Evolutionary conservation across 2,888 invertebrate genomes (phyloP), one percentile per base, ranked within the genome.

Genomic region (Eristalis pertinax): DNA sequence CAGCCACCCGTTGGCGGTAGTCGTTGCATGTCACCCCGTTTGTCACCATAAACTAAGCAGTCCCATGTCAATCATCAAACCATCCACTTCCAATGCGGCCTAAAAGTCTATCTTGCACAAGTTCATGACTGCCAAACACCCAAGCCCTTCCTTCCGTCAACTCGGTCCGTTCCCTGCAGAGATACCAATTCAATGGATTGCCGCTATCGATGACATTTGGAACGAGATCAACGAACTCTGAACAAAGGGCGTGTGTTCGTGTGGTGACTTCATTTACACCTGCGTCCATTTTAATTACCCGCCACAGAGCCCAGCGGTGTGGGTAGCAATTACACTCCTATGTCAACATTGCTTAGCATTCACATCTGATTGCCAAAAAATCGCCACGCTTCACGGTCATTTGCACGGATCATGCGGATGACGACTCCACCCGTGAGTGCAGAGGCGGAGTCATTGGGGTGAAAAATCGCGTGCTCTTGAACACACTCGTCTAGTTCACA

Each of bases 301-400:
- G n/a, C 50, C 50, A 19, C 19, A 50, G 8, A n/a, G n/a, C n/a
- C 8, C 19, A 50, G 19, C 19, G 8, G 0, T 1, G 50, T 50
- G 19, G 50, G 19, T n/a, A 50, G 50, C 50, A 50, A 50, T 84
- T 79, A 65, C 84, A 76, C 29, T 64, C 24, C n/a, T 19, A n/a
- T 19, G 24, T 58, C 69, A 60, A 24, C 78, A 67, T 65, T 24
- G 22, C 35, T 26, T 15, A 26, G 22, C 35, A 26, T 69, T 65
- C 43, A 4, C 75, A 84, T 84, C 29, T 35, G 82, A 85, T 76
- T 81, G 82, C 77, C 82, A 73, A 82, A 81, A 79, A 85, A 72
- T 73, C 68, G 76, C 65, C 81, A 81, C 73, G 72, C 84, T 85
- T 85, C 81, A 85, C 84, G 81, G 84, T 81, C 76, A 68, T 85